These are phyloP conservation scores for Zygogramma bicolorata DNA, from an alignment of 2,888 invertebrate species.

Conservation along the genomic window DNA sequence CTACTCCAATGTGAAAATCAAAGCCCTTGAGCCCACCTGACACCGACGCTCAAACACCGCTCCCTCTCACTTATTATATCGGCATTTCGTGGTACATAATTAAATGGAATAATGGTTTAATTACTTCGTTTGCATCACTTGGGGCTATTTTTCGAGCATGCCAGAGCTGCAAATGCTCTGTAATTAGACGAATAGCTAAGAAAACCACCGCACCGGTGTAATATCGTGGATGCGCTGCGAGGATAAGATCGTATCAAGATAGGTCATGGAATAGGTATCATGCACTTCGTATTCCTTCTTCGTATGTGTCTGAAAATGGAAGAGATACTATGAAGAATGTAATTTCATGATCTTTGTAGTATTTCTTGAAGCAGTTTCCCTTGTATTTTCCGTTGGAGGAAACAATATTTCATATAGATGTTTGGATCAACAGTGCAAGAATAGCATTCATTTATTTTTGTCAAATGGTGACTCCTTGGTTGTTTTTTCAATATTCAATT, in stretches of 20 bases:
- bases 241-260: background rate
- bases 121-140: slow-evolving; percentile 60
- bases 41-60: slow-evolving; percentile 15
- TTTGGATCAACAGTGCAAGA: too few relatives aligned
- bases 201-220: slow-evolving; percentile 24
- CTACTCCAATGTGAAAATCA: background rate
- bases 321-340: too few relatives aligned
- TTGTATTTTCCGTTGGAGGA: too few relatives aligned
- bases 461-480: too few relatives aligned
- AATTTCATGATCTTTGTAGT: too few relatives aligned
- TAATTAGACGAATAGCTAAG: slow-evolving; percentile 33
- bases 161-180: slow-evolving; percentile 38
- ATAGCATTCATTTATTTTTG: too few relatives aligned
- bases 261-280: background rate
- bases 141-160: slow-evolving; percentile 43
- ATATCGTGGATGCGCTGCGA: background rate
- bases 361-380: too few relatives aligned
- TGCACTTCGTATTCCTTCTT: too few relatives aligned
- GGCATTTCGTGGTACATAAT: slow-evolving; percentile 52
- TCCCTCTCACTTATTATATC: slow-evolving; percentile 40
- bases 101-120: slow-evolving; percentile 61
- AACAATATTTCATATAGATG: too few relatives aligned
- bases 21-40: background rate
- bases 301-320: too few relatives aligned
- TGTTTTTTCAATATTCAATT: too few relatives aligned